Evolutionary conservation across 2,113 vertebrate genomes (phyloP), one percentile per base, ranked within the genome.

Genomic region (Ginglymostoma cirratum): DNA sequence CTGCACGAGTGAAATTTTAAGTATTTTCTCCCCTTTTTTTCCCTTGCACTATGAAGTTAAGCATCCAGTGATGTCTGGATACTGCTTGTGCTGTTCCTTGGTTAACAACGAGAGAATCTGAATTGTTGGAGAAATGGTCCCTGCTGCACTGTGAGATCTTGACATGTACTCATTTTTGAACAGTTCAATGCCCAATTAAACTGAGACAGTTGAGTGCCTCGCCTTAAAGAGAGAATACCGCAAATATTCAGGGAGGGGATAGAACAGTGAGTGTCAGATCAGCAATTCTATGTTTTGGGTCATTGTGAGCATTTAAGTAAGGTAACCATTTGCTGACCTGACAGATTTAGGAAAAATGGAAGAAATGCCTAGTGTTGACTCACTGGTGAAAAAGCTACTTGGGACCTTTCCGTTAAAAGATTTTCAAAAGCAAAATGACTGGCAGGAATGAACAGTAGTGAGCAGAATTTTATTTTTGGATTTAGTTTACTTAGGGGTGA

Each of bases 221-320:
- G 1, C 87, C 87, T 90, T 55, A 90, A 61, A 52, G 52, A 24
- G 48, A 61, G 55, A 61, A 90, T 6, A 90, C 87, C 55, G n/a
- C 87, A 90, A 61, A 90, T 89, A 89, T 89, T 89, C 14, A 89
- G 48, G 86, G 86, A 55, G 86, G 86, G 86, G 86, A 89, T 90
- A 52, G 80, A 21, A 21, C 80, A 83, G n/a, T 5, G 38, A 38
- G 3, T 83, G 21, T 45, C 38, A 42, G 38, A 83, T 83, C 38
- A 83, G 80, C 38, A 38, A 83, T 83, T 83, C 80, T 83, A 17
- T 83, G 80, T 38, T 45, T 83, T 21, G 42, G 38, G 38, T 42
- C 5, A 83, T 21, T 83, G 38, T 83, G 80, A 83, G 21, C 38
- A 83, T 83, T 83, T 83, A 19, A 42, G n/a, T 80, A 83, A 42